Base-by-base conservation (phyloP, 2,888 invertebrate genomes). In the Epirrhoe tristata region DNA sequence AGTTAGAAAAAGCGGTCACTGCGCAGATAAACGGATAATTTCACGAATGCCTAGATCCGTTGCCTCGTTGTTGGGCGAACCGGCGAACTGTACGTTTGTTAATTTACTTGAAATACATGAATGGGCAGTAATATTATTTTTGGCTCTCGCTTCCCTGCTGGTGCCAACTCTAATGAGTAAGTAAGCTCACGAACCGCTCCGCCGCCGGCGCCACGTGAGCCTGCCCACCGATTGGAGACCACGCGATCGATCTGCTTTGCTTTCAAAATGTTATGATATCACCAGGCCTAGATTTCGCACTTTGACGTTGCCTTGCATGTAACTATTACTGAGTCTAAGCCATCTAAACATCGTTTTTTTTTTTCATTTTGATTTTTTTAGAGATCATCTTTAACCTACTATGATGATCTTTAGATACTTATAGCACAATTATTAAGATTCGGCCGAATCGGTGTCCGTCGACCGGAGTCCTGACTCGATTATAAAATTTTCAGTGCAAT, bases 401-500 rank as follows among this genome's bases (percentile, higher is more conserved):
- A 24, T 24, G 24, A 24, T 24, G 24, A 24, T 24, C 24, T 24
- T 3, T 24, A 24, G 24, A n/a, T n/a, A n/a, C n/a, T 24, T 2
- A 24, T 24, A 24, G 3, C 24, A 24, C 1, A 24, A 24, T 24
- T 24, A 24, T 24, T 24, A 43, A 12, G 10, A 10, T 43, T 31
- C 10, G 43, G 43, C 32, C 36, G 58, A 51, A 24, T 24, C 17
- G 52, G 43, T 10, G 52, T 10, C 17, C 34, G 12, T 54, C 36
- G 32, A 17, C 54, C 39, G 24, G 51, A 6, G 51, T 17, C 58
- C 61, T 57, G 55, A 74, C 63, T 72, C 65, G 66, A 71, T 71
- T 70, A 70, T 58, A 61, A 56, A 69, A 67, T 65, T 32, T 32
- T 64, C 67, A 66, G 65, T 61, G 65, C 64, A 36, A 65, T 58